phyloP scores from a whole-genome alignment of 2,888 invertebrate species.

The Vandiemenella viatica region DNA sequence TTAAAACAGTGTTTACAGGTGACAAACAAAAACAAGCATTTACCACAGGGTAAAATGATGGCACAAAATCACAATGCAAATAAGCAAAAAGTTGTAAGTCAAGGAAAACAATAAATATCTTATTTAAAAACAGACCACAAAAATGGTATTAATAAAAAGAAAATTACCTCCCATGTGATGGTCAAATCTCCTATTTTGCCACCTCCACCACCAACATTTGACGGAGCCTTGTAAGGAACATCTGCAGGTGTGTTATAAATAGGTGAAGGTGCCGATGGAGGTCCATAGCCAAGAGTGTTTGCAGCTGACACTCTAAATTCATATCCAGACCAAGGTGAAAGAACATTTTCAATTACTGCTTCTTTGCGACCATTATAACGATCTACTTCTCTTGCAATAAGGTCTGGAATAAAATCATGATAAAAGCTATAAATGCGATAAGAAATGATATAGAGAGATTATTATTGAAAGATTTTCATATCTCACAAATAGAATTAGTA shows the following conservation, averaged over 20 bases:
- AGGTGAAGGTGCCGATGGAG: conserved; percentile 69
- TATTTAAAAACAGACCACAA: not conserved
- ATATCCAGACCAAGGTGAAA: conserved; percentile 80
- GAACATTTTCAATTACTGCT: conserved; percentile 47
- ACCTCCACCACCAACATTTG: conserved; percentile 79
- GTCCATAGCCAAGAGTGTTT: conserved; percentile 69
- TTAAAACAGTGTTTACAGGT: too few species aligned
- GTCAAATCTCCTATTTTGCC: conserved; percentile 90
- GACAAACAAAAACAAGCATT: too few species aligned
- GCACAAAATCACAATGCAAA: too few species aligned
- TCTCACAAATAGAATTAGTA: not conserved
- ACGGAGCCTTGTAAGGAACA: conserved; percentile 59
- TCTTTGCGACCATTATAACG: conserved; percentile 64
- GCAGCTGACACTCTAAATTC: conserved; percentile 81
- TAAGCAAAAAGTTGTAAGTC: not conserved
- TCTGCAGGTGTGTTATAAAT: conserved; percentile 72
- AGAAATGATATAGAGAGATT: not conserved
- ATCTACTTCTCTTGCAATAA: conserved; percentile 58
- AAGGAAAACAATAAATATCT: not conserved
- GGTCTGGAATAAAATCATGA: conserved; percentile 23
- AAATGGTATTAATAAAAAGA: not conserved
- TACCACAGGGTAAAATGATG: too few species aligned
- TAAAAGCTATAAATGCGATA: too few species aligned
- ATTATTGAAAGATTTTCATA: not conserved
- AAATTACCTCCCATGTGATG: conserved; percentile 59